These are phyloP conservation scores for Microplitis deprimator DNA, from an alignment of 2,888 invertebrate species.

Conservation along the genomic window DNA sequence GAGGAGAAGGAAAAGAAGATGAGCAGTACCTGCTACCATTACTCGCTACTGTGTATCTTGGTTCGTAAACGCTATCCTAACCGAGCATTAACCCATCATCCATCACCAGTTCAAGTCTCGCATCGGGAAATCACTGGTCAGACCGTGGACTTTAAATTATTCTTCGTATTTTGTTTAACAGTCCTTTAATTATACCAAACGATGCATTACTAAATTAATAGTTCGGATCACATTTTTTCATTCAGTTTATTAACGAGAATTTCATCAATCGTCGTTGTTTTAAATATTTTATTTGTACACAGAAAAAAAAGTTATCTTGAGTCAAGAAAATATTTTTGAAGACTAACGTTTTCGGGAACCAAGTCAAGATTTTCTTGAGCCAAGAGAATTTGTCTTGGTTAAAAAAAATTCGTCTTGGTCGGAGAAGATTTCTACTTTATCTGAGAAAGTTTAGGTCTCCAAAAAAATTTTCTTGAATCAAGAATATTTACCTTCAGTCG, in stretches of 20 bases:
- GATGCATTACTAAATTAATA: background rate
- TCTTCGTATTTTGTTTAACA: background rate
- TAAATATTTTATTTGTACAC: too few species aligned
- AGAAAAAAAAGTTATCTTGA: too few species aligned
- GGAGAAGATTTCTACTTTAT: too few species aligned
- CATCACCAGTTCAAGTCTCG: slow-evolving; percentile 24
- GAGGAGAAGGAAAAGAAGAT: slow-evolving; percentile 47
- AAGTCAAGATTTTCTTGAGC: too few species aligned
- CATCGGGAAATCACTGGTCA: slow-evolving; percentile 16
- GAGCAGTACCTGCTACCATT: slow-evolving; percentile 46
- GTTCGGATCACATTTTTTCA: background rate
- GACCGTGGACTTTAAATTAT: background rate
- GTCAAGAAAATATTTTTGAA: too few species aligned
- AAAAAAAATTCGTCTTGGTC: too few species aligned
- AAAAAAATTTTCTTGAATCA: too few species aligned
- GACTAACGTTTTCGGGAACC: too few species aligned
- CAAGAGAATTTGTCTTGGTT: too few species aligned
- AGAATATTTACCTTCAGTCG: too few species aligned
- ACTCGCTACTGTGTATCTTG: slow-evolving; percentile 50
- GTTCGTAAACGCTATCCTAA: slow-evolving; percentile 39
- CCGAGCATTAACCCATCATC: slow-evolving; percentile 49
- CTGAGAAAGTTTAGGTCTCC: too few species aligned
- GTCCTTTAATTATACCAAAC: background rate
- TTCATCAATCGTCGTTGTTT: too few species aligned
- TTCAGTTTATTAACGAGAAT: background rate